Conservation (phyloP, 2,113 vertebrate species). For the Notiomystis cincta region DNA sequence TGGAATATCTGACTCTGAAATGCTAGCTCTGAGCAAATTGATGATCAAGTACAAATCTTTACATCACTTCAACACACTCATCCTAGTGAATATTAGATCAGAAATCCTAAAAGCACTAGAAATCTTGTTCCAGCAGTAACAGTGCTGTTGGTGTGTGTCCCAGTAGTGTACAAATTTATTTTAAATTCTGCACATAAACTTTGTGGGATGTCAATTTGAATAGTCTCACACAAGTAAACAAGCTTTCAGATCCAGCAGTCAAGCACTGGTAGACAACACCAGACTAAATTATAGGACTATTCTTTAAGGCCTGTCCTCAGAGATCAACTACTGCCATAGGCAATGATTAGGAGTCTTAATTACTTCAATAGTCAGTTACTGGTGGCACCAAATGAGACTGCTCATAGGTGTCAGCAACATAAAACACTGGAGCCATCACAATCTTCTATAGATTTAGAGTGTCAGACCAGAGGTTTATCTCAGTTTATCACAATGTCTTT, state of each 20-base stretch:
- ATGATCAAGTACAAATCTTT: neutral
- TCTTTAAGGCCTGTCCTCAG: neutral
- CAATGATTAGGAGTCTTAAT: neutral
- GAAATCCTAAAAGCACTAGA: neutral
- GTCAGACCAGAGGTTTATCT: neutral
- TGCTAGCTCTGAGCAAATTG: neutral
- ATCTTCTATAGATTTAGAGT: neutral
- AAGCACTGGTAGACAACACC: neutral
- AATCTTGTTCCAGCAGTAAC: neutral
- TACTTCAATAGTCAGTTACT: neutral
- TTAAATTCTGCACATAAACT: neutral
- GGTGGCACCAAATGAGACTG: neutral
- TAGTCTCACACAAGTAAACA: neutral
- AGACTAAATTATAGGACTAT: neutral
- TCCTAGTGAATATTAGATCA: neutral
- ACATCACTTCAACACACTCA: neutral
- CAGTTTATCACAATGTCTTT: neutral
- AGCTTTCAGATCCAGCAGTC: neutral
- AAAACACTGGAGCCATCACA: neutral
- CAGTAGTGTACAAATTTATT: neutral
- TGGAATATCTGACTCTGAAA: neutral
- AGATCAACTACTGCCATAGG: neutral
- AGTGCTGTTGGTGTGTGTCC: neutral
- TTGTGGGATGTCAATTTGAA: neutral
- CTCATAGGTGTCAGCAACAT: neutral